phyloP scores from a whole-genome alignment of 2,888 invertebrate genomes.

The Hypercompe scribonia region DNA sequence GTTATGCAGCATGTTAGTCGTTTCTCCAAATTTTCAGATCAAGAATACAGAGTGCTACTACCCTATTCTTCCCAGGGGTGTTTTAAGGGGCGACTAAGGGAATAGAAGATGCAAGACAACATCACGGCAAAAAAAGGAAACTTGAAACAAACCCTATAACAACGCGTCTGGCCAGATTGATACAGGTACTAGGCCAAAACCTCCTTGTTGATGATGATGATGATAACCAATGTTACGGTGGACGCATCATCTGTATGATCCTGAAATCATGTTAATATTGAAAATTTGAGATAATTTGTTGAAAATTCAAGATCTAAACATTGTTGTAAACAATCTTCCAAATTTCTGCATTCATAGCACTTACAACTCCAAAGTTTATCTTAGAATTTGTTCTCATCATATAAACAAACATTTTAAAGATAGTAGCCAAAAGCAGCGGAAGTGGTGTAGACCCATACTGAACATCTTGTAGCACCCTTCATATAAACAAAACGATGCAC shows the following conservation, averaged over 20 bases:
- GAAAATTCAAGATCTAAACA: neutral
- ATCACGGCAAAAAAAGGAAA: too few relatives aligned
- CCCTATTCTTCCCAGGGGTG: too few relatives aligned
- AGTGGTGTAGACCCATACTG: conserved; percentile 63
- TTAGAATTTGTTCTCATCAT: neutral
- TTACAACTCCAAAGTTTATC: neutral
- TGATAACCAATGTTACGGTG: neutral
- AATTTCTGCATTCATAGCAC: neutral
- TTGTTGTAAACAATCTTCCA: neutral
- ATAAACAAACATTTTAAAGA: conserved; percentile 52
- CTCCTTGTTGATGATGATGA: too few relatives aligned
- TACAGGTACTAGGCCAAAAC: too few relatives aligned
- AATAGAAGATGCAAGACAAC: too few relatives aligned
- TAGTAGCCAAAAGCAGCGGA: conserved; percentile 59
- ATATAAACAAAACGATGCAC: conserved; percentile 78
- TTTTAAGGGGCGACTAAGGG: too few relatives aligned
- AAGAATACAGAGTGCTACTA: too few relatives aligned
- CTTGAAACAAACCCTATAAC: too few relatives aligned
- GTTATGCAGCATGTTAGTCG: neutral
- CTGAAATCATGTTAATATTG: neutral
- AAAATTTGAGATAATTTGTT: neutral
- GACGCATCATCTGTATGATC: neutral
- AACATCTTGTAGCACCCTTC: conserved; percentile 74
- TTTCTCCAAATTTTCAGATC: too few relatives aligned
- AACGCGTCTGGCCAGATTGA: too few relatives aligned